Conservation (phyloP, 2,113 vertebrate genomes). For the Paedocypris sp. region DNA sequence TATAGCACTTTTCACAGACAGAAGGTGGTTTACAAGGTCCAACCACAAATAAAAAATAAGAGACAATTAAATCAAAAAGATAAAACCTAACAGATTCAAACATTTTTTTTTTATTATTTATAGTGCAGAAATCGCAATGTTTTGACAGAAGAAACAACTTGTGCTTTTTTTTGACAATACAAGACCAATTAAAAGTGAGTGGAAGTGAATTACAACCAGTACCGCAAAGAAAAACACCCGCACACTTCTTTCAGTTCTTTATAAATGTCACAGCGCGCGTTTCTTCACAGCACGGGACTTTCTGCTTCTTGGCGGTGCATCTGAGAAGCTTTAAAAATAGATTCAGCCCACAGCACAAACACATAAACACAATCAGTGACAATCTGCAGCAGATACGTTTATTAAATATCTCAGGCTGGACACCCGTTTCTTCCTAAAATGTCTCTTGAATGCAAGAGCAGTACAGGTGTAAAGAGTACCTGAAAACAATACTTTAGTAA, state of each 20-base stretch:
- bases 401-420: background rate
- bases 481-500: too few species aligned
- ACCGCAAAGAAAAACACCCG: conserved; percentile 7
- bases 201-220: background rate
- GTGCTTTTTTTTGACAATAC: too few species aligned
- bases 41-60: too few species aligned
- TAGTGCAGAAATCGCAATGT: too few species aligned
- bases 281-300: conserved; percentile 4
- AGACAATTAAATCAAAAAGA: too few species aligned
- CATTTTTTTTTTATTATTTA: too few species aligned
- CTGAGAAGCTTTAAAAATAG: conserved; percentile 31
- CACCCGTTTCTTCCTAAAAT: conserved; percentile 11
- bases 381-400: conserved; percentile 19
- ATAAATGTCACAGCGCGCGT: background rate
- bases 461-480: too few species aligned
- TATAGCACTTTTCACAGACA: too few species aligned
- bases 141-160: too few species aligned
- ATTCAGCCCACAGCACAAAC: conserved; percentile 23
- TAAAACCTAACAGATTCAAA: too few species aligned
- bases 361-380: conserved; percentile 16
- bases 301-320: conserved; percentile 2
- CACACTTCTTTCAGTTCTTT: conserved; percentile 2
- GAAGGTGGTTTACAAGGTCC: too few species aligned
- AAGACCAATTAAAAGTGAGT: background rate
- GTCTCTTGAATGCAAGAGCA: background rate